phyloP scores from a whole-genome alignment of 2,113 vertebrate species.

The Epinephelus moara region DNA sequence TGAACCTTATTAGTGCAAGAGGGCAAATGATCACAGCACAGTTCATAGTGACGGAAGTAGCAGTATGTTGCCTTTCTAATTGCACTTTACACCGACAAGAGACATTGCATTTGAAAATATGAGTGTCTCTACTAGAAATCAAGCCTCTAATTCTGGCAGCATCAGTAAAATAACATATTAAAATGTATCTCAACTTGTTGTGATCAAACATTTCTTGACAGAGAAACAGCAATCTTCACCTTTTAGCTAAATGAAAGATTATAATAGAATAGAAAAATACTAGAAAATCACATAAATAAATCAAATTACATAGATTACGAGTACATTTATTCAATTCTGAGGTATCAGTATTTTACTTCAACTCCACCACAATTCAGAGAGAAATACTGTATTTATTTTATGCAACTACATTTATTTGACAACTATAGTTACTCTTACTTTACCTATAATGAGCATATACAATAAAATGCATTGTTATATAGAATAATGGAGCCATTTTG shows the following conservation, averaged over 20 bases:
- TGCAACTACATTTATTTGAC: neutral
- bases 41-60: neutral
- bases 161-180: neutral
- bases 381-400: neutral
- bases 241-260: neutral
- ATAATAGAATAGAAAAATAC: neutral
- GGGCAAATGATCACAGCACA: neutral
- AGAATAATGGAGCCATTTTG: neutral
- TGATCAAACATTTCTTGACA: neutral
- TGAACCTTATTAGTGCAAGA: slow-evolving; percentile 18
- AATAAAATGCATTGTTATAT: neutral
- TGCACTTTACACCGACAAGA: neutral
- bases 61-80: neutral
- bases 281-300: neutral
- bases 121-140: neutral
- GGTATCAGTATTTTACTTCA: too few relatives aligned
- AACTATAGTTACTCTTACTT: neutral
- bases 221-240: neutral
- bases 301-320: neutral
- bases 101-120: neutral
- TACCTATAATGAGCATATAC: too few relatives aligned
- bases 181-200: neutral
- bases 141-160: neutral
- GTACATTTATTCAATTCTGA: neutral
- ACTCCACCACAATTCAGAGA: neutral